Evolutionary conservation across 2,888 invertebrate species (phyloP), one percentile per base, ranked within the genome.

Genomic region (Trachelus tabidus): DNA sequence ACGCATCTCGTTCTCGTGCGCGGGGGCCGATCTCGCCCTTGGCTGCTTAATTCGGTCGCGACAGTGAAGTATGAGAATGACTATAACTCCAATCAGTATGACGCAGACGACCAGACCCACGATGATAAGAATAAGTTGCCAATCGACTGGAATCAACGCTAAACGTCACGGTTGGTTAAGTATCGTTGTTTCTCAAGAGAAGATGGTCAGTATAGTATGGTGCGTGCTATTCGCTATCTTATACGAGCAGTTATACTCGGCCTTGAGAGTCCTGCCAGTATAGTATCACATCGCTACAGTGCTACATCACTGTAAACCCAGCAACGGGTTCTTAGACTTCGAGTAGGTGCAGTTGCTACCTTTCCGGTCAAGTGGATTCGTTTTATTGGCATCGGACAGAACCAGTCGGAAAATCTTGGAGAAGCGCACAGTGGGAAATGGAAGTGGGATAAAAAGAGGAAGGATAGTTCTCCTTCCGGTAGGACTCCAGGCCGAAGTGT

Each of bases 81-180:
- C 94, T 76, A 98, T 94, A 83, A 97, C 95, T 69, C 97, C 95
- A 79, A 98, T 94, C 87, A 98, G 94, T 83, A 97, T 96, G 69
- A 97, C 95, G n/a, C 97, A 96, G 75, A 96, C 96, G 83, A 97
- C 95, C 76, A 97, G 96, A 79, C 97, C 97, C 84, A 96, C 96
- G 77, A 98, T 94, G 81, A 98, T 96, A 86, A 97, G 87, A 81
- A 91, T 91, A 77, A 91, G 89, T 85, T 91, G 91, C 91, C 91
- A 91, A 89, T 91, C 91, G 87, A 91, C 90, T 90, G 91, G 91
- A 90, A 91, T 91, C 90, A 91, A 89, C 84, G 91, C 91, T 91
- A 85, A 89, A 84, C 86, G 87, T 89, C 89, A 90, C 82, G 86
- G 82, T 83, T 86, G 85, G 87, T 89, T 91, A 89, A 89, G 85